A percentile compares a stretch with the other conserved stretches of the same genome.
These are phyloP conservation scores for Epizoanthus rinbou DNA, from an alignment of 92 coral and sea anemone genomes.

Conservation along the genomic window DNA sequence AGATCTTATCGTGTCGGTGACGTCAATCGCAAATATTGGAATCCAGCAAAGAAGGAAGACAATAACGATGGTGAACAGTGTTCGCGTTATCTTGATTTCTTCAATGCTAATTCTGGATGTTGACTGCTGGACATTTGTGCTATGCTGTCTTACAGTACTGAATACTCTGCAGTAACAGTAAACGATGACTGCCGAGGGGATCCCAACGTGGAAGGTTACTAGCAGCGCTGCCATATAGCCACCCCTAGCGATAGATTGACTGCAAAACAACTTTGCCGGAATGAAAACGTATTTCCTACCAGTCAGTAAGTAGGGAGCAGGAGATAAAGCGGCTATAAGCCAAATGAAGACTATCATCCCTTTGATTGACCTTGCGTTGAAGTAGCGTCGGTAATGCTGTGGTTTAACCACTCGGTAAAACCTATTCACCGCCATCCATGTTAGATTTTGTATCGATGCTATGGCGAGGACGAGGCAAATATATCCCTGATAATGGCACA, in stretches of 20 bases:
- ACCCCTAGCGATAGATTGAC: not conserved
- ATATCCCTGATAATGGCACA: conserved; percentile 16
- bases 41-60: conserved; percentile 5
- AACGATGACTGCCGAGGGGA: not conserved
- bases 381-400: not conserved
- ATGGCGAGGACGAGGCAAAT: conserved; percentile 3
- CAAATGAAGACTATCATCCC: not conserved
- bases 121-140: not conserved
- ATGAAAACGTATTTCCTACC: not conserved
- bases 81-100: conserved; percentile 9
- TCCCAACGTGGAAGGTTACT: not conserved
- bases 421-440: conserved; percentile 18
- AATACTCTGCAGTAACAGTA: conserved; percentile 11
- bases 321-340: not conserved
- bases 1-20: not conserved
- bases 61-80: not conserved
- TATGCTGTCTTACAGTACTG: not conserved
- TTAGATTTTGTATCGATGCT: conserved; percentile 18
- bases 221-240: not conserved
- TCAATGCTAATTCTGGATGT: not conserved
- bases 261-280: not conserved
- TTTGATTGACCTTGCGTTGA: not conserved
- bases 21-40: conserved; percentile 1
- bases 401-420: conserved; percentile 9
- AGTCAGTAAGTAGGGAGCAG: not conserved